Evolutionary conservation across 2,113 vertebrate genomes (phyloP).

Genomic region (Lagopus muta): DNA sequence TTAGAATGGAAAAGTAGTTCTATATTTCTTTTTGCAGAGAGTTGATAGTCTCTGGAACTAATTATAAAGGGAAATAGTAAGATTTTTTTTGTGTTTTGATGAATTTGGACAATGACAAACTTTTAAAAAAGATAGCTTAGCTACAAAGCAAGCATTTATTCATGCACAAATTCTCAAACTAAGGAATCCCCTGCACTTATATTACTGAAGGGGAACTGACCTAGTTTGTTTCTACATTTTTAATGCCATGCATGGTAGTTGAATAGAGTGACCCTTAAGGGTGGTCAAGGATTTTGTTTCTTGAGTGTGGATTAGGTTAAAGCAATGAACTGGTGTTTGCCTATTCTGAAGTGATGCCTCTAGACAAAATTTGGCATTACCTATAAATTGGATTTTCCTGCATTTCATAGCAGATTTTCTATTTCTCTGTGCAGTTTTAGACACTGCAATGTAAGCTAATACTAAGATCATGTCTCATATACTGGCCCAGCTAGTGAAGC

Average conservation of each 20-base stretch:
- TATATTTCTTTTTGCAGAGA: neutral
- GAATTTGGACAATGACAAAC: neutral
- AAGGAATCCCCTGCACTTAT: neutral
- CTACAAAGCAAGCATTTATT: neutral
- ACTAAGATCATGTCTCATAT: neutral
- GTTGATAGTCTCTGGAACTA: neutral
- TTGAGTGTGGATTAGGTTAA: neutral
- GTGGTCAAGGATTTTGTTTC: neutral
- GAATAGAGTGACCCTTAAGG: neutral
- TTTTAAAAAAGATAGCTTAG: neutral
- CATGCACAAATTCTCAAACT: neutral
- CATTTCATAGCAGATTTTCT: neutral
- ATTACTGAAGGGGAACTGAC: neutral
- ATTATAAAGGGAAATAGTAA: neutral
- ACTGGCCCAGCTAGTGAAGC: neutral
- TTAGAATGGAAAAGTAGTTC: neutral
- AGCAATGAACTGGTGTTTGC: neutral
- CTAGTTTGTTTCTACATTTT: neutral
- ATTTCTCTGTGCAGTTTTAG: neutral
- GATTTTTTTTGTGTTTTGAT: neutral
- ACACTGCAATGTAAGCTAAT: neutral
- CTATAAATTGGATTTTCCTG: neutral
- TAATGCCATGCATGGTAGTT: neutral
- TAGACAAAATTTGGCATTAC: neutral
- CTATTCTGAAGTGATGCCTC: neutral